Percentiles rank a stretch among this genome's conserved stretches.
These are phyloP conservation scores for Branchellion lobata DNA, from an alignment of 2,888 invertebrate species.

Conservation along the genomic window DNA sequence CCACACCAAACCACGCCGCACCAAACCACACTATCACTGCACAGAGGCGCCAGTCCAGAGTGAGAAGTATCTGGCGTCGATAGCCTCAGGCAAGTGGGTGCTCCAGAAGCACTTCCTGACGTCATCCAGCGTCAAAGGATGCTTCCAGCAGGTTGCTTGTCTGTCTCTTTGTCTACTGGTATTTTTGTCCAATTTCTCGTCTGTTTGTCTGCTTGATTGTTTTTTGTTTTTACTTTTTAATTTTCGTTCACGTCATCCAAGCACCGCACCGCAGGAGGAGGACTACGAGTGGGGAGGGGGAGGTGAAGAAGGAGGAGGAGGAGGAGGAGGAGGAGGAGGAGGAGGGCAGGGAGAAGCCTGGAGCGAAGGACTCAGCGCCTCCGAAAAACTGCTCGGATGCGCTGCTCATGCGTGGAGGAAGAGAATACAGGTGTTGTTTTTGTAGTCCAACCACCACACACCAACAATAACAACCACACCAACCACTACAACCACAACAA, in stretches of 20 bases:
- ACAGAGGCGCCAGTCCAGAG: constrained; percentile 65
- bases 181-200: neutral
- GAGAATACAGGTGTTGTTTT: neutral
- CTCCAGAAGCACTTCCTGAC: constrained; percentile 76
- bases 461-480: too few relatives aligned
- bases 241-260: too few relatives aligned
- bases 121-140: neutral
- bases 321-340: neutral
- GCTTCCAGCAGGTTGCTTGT: neutral
- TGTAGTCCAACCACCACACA: too few relatives aligned
- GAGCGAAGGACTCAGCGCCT: neutral
- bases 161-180: neutral
- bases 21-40: too few relatives aligned
- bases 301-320: neutral
- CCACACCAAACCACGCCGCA: too few relatives aligned
- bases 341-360: neutral
- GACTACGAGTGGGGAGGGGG: too few relatives aligned
- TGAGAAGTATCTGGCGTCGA: constrained; percentile 81
- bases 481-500: too few relatives aligned
- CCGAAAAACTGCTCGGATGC: neutral
- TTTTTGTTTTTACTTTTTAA: too few relatives aligned
- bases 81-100: constrained; percentile 87
- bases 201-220: neutral
- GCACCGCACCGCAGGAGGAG: too few relatives aligned
- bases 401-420: neutral